Evolutionary conservation across 2,888 invertebrate species (phyloP), one percentile per base, ranked within the genome.

Genomic region (Dioctria rufipes): DNA sequence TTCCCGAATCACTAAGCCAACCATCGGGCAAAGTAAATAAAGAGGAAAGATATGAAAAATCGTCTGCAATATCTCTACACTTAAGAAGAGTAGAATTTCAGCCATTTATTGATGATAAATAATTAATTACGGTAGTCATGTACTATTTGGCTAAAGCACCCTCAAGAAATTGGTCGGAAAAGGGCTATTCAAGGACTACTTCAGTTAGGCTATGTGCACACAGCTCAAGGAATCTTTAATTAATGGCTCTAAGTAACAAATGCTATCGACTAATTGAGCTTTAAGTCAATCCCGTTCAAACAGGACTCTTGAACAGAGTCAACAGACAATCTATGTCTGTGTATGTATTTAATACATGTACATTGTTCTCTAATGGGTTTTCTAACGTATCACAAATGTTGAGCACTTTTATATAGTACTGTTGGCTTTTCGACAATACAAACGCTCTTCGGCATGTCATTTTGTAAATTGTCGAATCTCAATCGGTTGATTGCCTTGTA

Each of bases 181-280:
- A 69, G 69, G 49, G 39, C 69, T 69, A 51, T 69, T 46, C 69
- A 51, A 69, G 69, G 66, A 51, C 51, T 51, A 69, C 69, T 69
- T 69, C 51, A 51, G 51, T 37, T 25, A 11, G 49, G 49, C 43
- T 69, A 51, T 37, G 69, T 51, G 25, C 25, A 51, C 37, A 51
- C 51, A 51, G 69, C 11, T 51, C n/a, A 3, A 54, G 39, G 69
- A 69, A 69, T 69, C 69, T 39, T 69, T 69, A 69, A 69, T 69
- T 69, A 69, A 69, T 69, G 69, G 69, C 49, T 9, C 8, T 37
- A 46, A 8, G 67, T 42, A 67, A 67, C 67, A 54, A 69, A 69
- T 49, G 69, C 69, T 69, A 69, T 69, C 51, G 69, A 69, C 49
- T 49, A 69, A 69, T 69, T 69, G 69, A 69, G 69, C 69, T 69